These are phyloP conservation scores for Styela plicata DNA, from an alignment of 23 tunicate species.

Conservation along the genomic window DNA sequence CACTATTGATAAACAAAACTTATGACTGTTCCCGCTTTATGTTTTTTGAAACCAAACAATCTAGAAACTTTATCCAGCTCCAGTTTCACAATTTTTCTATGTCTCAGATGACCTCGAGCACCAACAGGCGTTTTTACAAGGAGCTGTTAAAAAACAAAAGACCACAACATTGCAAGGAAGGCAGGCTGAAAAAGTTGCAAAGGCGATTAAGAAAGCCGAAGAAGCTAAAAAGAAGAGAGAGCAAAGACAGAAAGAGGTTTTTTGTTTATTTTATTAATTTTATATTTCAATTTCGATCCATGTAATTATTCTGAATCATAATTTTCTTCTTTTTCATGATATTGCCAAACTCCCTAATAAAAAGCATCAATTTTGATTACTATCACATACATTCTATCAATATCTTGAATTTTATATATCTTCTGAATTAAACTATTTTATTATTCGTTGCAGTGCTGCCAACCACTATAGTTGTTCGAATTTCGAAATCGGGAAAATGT, in stretches of 20 bases:
- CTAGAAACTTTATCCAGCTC: no score
- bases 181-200: constrained; percentile 90
- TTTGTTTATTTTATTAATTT: not conserved
- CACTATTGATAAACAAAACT: no score
- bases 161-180: constrained; percentile 69
- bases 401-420: not conserved
- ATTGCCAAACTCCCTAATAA: not conserved
- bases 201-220: constrained; percentile 92
- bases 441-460: not conserved
- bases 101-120: constrained; percentile 18
- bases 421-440: not conserved
- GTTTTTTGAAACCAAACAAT: no score
- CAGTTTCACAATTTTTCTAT: no score
- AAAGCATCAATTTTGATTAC: not conserved
- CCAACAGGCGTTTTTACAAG: constrained; percentile 16
- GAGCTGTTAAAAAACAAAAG: constrained; percentile 39
- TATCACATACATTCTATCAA: not conserved
- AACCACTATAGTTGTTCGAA: no score
- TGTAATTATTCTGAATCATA: not conserved
- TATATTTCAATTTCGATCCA: not conserved
- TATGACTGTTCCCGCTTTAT: no score
- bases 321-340: not conserved
- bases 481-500: no score
- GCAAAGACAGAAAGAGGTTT: constrained; percentile 73
- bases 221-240: constrained; percentile 59